Conservation (phyloP, 2,113 vertebrate species). For the Varanus komodoensis region DNA sequence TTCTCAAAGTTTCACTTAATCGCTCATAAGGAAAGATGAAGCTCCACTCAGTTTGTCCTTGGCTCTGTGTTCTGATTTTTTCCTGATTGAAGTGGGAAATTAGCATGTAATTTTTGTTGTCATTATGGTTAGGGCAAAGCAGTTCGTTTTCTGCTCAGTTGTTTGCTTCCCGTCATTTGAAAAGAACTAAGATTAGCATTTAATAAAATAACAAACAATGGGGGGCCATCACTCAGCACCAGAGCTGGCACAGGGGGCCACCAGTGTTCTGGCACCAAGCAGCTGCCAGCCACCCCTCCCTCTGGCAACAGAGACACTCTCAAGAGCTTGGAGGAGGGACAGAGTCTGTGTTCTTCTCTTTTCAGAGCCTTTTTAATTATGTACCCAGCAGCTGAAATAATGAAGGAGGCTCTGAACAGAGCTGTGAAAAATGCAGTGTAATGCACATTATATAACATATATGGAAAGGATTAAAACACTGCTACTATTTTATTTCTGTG, state of each 20-base stretch:
- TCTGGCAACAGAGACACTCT: not conserved
- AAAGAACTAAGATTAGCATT: not conserved
- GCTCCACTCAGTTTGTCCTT: not conserved
- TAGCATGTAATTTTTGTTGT: constrained; percentile 27
- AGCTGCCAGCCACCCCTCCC: not conserved
- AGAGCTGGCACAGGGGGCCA: not conserved
- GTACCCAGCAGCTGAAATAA: constrained; percentile 9
- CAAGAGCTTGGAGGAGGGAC: not conserved
- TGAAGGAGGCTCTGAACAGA: not conserved
- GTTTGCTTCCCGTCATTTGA: constrained; percentile 13
- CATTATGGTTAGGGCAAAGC: constrained; percentile 10
- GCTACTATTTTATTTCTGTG: not conserved
- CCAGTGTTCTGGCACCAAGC: constrained; percentile 5
- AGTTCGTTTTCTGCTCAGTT: not conserved
- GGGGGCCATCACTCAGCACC: not conserved
- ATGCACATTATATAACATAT: not conserved
- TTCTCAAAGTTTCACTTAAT: not conserved
- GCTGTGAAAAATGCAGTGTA: not conserved
- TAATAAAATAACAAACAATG: constrained; percentile 30
- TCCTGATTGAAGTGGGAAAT: not conserved
- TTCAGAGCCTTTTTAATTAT: constrained; percentile 35
- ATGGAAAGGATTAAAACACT: not conserved
- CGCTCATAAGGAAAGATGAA: not conserved
- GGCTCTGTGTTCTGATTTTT: not conserved
- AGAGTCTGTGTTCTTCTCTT: constrained; percentile 2